Percentiles rank a stretch among this genome's conserved stretches.
Conservation (phyloP, 2,113 vertebrate species). For the Acrocephalus kingi region DNA sequence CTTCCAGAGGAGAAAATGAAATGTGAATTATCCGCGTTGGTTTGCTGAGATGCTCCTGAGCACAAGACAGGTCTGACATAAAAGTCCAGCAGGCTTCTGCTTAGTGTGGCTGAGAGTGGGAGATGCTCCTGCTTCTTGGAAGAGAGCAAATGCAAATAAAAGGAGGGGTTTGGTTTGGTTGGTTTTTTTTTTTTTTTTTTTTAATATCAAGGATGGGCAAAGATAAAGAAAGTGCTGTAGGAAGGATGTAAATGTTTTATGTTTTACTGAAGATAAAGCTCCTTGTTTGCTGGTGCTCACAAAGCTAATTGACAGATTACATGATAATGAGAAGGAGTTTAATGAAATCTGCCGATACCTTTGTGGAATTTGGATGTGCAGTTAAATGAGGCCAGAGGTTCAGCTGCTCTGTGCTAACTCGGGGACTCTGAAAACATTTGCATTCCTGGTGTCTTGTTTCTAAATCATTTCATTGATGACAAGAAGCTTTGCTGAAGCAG, state of each 20-base stretch:
- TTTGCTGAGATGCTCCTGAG: background rate
- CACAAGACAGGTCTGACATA: background rate
- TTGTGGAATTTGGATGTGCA: background rate
- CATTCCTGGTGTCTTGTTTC: background rate
- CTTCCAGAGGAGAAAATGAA: background rate
- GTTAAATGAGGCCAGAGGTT: background rate
- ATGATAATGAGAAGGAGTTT: background rate
- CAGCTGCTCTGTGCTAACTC: background rate
- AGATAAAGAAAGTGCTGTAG: background rate
- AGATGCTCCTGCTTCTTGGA: background rate
- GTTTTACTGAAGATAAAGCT: conserved; percentile 1
- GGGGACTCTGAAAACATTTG: background rate
- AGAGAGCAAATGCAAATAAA: background rate
- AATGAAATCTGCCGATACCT: background rate
- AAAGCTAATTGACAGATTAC: conserved; percentile 1
- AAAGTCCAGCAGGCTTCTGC: background rate
- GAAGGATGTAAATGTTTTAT: background rate
- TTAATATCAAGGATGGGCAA: background rate
- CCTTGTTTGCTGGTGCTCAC: background rate
- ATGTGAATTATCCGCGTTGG: background rate
- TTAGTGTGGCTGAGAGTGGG: background rate
- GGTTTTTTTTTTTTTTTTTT: background rate
- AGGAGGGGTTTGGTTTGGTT: background rate
- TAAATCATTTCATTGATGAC: background rate
- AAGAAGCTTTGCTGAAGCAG: background rate